phyloP scores from a whole-genome alignment of 2,113 vertebrate genomes.

The human region DNA sequence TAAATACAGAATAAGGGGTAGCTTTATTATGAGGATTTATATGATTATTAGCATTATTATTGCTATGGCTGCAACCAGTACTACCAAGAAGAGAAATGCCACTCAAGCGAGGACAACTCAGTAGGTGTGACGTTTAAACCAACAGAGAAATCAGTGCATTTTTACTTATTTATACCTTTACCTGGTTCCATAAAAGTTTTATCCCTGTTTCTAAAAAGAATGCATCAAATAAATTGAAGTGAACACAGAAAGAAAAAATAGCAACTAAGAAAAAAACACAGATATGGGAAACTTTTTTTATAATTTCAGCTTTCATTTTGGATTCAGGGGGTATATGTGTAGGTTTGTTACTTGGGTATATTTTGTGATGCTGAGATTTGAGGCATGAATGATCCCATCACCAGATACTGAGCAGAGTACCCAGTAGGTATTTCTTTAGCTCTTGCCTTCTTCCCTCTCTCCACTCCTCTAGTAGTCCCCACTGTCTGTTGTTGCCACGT shows the following conservation, averaged over 20 bases:
- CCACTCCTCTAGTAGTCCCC: too few species aligned
- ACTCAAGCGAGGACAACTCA: background rate
- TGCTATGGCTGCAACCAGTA: background rate
- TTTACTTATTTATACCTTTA: background rate
- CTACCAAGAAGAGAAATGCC: background rate
- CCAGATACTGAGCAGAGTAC: too few species aligned
- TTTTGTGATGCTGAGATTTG: too few species aligned
- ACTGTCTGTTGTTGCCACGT: too few species aligned
- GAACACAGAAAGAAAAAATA: background rate
- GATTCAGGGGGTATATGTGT: too few species aligned
- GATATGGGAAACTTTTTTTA: too few species aligned
- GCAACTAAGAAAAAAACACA: background rate
- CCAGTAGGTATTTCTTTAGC: too few species aligned
- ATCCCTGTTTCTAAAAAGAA: conserved; percentile 4
- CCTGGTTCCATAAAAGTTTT: background rate
- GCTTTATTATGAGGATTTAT: background rate
- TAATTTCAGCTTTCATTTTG: too few species aligned
- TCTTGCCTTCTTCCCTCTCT: too few species aligned
- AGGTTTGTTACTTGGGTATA: too few species aligned
- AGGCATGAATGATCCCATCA: too few species aligned
- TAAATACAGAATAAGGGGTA: background rate
- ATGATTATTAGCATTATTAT: background rate
- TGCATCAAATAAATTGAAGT: background rate
- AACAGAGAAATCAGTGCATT: background rate
- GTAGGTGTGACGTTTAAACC: background rate